Evolutionary conservation across 2,888 invertebrate genomes (phyloP), one percentile per base, ranked within the genome.

Genomic region (Anticlea derivata): DNA sequence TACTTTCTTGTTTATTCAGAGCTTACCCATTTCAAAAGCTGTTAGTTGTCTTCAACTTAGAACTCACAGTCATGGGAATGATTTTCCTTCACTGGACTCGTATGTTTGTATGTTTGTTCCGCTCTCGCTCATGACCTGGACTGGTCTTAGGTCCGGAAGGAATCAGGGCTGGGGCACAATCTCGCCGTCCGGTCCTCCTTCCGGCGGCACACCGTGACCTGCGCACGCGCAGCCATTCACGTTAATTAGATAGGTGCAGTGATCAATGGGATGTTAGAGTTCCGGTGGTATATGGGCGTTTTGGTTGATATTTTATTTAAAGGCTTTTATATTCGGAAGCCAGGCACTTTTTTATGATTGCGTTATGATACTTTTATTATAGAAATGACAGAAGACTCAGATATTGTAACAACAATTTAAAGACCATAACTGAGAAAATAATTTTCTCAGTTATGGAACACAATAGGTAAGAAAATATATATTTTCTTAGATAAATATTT

Each of bases 161-260:
- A 86, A 84, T 86, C 88, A 85, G 86, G 85, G 81, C 84, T 82
- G 80, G 80, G 75, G 78, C 77, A 80, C 88, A 86, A 86, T 88
- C 87, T 85, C 83, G 79, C 71, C 89, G 83, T 88, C 89, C 88
- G 86, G 84, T 64, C 57, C 63, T 63, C 74, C 83, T 84, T 86
- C 87, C 87, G 86, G 73, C 63, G 74, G 64, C 65, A 67, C 74
- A 69, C 75, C 79, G 75, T 78, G 79, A 78, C 83, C 75, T 78
- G 85, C 84, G 83, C 84, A 79, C 80, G 83, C 82, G 83, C 57
- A 67, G 60, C 62, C 56, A 72, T 75, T 75, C 72, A 54, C 55
- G 39, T 48, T 69, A 63, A 61, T 63, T 63, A 61, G 58, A 44
- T 59, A 60, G 57, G 58, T 53, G 58, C 63, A 60, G 60, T 34